Percentiles rank a stretch among this genome's conserved stretches.
phyloP scores from a whole-genome alignment of 2,797 vertebrate genomes.

The Melanotaenia trifasciata region DNA sequence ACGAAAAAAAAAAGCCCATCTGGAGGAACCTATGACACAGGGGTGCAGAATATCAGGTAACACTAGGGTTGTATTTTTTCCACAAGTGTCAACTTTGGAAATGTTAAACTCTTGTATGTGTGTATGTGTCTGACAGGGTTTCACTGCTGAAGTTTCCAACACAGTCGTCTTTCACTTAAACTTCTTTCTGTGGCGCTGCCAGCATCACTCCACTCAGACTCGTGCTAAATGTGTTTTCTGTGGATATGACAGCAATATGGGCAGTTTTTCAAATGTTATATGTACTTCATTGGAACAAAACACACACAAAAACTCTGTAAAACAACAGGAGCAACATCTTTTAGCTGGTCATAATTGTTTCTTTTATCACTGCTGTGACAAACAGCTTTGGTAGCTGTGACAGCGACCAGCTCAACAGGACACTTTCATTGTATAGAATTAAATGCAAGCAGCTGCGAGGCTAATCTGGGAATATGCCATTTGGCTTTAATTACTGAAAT shows the following conservation, averaged over 20 bases:
- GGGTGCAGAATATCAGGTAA: constrained; percentile 79
- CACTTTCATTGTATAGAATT: constrained; percentile 76
- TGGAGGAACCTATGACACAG: constrained; percentile 77
- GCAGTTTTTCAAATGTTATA: constrained; percentile 36
- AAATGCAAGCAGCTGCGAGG: constrained; percentile 70
- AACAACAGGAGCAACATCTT: constrained; percentile 56
- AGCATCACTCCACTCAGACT: constrained; percentile 12
- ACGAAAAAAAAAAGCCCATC: constrained; percentile 52
- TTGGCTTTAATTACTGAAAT: constrained; percentile 80
- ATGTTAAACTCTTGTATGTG: constrained; percentile 62
- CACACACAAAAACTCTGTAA: constrained; percentile 10
- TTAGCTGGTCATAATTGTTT: constrained; percentile 52
- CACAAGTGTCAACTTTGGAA: constrained; percentile 72
- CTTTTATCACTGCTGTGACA: constrained; percentile 74
- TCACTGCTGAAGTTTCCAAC: constrained; percentile 51
- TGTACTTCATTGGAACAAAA: constrained; percentile 26
- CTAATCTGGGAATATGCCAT: constrained; percentile 67
- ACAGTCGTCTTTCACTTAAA: constrained; percentile 43
- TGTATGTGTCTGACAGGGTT: constrained; percentile 54
- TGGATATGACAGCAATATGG: constrained; percentile 13
- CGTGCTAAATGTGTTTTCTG: constrained; percentile 42
- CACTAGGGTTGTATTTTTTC: constrained; percentile 65
- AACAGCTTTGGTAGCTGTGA: constrained; percentile 74
- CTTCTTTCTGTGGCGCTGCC: constrained; percentile 34
- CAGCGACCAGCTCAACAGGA: constrained; percentile 65